Percentiles rank a stretch among this genome's conserved stretches.
These are phyloP conservation scores for Bryconaethiops microstoma DNA, from an alignment of 2,797 vertebrate species.

Conservation along the genomic window DNA sequence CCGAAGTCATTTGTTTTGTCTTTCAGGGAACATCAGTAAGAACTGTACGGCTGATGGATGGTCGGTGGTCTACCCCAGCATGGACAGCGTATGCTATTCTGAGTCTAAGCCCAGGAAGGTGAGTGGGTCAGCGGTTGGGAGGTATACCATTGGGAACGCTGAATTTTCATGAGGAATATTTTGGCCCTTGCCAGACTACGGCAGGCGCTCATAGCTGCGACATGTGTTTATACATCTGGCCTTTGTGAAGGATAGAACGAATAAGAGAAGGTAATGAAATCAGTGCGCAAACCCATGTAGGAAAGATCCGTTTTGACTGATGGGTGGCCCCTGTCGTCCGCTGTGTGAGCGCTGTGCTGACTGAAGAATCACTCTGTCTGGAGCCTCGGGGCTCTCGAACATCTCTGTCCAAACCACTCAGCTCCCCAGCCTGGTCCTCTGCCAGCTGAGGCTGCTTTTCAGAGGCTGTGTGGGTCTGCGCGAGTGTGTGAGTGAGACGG, in stretches of 20 bases:
- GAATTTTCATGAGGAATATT: not conserved
- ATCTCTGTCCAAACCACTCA: conserved; percentile 41
- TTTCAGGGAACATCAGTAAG: conserved; percentile 72
- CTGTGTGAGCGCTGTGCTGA: conserved; percentile 11
- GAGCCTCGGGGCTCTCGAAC: conserved; percentile 26
- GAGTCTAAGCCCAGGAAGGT: conserved; percentile 63
- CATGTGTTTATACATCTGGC: not conserved
- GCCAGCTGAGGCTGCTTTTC: conserved; percentile 46
- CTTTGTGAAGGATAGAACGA: not conserved
- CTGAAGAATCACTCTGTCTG: conserved; percentile 15
- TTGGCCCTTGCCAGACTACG: not conserved
- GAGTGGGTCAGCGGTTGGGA: conserved; percentile 21
- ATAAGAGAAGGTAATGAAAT: conserved; percentile 13
- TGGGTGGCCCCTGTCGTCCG: conserved; percentile 31
- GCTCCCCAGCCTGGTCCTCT: conserved; percentile 23
- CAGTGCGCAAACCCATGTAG: conserved; percentile 15
- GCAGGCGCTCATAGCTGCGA: not conserved
- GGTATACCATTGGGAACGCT: not conserved
- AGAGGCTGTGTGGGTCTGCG: conserved; percentile 21
- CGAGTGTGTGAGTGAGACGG: conserved; percentile 31
- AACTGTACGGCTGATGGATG: conserved; percentile 74
- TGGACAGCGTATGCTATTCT: conserved; percentile 64
- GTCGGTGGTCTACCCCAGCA: conserved; percentile 67
- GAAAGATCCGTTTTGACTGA: conserved; percentile 29
- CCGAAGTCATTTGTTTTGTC: conserved; percentile 20